Evolutionary conservation across 2,797 vertebrate species (phyloP).

Genomic region (Eleutherodactylus coqui): DNA sequence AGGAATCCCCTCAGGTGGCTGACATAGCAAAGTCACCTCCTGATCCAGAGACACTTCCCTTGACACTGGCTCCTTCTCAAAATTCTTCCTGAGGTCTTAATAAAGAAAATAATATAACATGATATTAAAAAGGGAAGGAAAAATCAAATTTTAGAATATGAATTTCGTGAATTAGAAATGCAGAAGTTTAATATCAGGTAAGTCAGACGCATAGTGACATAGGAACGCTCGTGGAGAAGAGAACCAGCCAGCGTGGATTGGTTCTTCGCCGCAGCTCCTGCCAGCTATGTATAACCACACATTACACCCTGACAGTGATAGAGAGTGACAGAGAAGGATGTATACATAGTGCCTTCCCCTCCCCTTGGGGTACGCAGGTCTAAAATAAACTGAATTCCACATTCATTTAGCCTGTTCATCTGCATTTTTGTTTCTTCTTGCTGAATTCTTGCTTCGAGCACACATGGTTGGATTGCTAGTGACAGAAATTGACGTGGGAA

Average conservation of each 20-base stretch:
- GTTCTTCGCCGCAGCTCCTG: constrained; percentile 21
- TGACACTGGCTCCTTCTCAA: constrained; percentile 93
- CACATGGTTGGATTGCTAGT: constrained; percentile 52
- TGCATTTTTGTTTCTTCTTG: constrained; percentile 51
- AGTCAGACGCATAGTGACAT: constrained; percentile 3
- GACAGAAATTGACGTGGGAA: constrained; percentile 53
- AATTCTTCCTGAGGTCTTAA: constrained; percentile 97
- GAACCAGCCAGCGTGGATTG: background rate
- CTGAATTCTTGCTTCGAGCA: constrained; percentile 22
- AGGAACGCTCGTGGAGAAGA: constrained; percentile 30
- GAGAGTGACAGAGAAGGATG: constrained; percentile 60
- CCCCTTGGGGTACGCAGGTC: constrained; percentile 55
- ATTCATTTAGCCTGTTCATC: constrained; percentile 57
- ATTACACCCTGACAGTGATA: constrained; percentile 53
- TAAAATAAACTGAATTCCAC: constrained; percentile 59
- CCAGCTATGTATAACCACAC: constrained; percentile 51
- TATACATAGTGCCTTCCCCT: constrained; percentile 56
- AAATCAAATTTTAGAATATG: background rate
- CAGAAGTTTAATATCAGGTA: constrained; percentile 17
- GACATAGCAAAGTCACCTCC: constrained; percentile 92
- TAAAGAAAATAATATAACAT: constrained; percentile 27
- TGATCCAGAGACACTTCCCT: constrained; percentile 95
- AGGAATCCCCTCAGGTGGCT: constrained; percentile 94
- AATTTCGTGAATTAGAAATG: background rate
- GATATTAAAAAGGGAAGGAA: constrained; percentile 29